Base-by-base conservation (phyloP, 2,113 vertebrate genomes). In the Dolichallabes microphthalmus region DNA sequence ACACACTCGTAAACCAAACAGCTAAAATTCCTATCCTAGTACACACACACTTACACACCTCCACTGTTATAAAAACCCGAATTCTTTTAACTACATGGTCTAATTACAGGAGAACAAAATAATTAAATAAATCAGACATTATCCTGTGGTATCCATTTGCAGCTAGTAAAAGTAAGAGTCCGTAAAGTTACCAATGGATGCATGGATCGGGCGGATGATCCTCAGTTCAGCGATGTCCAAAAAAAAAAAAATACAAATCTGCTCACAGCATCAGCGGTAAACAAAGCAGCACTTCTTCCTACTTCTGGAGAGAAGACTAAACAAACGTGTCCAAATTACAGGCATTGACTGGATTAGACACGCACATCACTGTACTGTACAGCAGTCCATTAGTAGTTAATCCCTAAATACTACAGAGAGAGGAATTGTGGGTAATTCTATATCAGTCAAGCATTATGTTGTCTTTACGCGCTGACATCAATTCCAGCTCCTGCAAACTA, bases 301-400 rank as follows among this genome's bases (percentile, higher is more conserved):
- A 27, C 73, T 27, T 76, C 50, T n/a, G 22, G 22, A 64, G 1
- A 22, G 32, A 52, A 1, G 13, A 80, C 57, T 45, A 12, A 35
- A 69, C 39, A 58, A 22, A 61, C 22, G 10, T 13, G 11, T 20
- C 57, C 39, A 83, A 20, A 15, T 50, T 58, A 82, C 27, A 71
- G 64, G 32, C 68, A 30, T 13, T 63, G 32, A 75, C 35, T 22
- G 68, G 32, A 83, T 83, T 60, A 39, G 15, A 73, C 22, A 82
- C 14, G 19, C 58, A 50, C 78, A 39, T 25, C 11, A n/a, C 35
- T 52, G 14, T 32, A 75, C 52, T 19, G 6, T 45, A 58, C 30
- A 71, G 53, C 68, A 58, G 22, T 35, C 66, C 20, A 82, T 82
- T 82, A 73, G 81, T 17, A 58, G 32, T 32, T 61, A 74, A 74